Percentiles rank a stretch among this genome's conserved stretches.
Conservation (phyloP, 2,888 invertebrate species). For the Chrysolina americana region DNA sequence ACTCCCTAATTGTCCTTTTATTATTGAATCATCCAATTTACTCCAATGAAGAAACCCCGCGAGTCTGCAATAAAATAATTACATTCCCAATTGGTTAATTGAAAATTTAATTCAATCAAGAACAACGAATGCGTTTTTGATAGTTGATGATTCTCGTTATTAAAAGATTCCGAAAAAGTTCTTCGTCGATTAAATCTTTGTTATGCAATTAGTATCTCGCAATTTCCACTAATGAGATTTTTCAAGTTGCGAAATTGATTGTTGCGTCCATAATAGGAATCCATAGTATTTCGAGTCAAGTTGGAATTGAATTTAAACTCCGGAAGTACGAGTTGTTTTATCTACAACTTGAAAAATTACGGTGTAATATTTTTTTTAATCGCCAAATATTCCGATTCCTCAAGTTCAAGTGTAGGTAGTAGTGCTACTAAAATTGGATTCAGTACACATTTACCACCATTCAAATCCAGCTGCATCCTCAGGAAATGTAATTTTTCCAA, state of each 20-base stretch:
- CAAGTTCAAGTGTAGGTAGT: no score
- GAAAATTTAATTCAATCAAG: constrained; percentile 65
- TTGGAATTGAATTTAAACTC: neutral
- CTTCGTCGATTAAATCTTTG: constrained; percentile 16
- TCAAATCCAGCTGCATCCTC: no score
- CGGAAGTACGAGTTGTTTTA: neutral
- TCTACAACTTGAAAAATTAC: neutral
- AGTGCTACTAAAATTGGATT: no score
- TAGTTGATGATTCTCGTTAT: constrained; percentile 25
- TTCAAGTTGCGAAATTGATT: constrained; percentile 6
- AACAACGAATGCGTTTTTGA: constrained; percentile 26
- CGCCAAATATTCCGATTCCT: no score
- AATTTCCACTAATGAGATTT: constrained; percentile 4
- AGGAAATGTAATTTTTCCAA: no score
- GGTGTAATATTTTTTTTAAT: no score
- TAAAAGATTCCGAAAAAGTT: constrained; percentile 25
- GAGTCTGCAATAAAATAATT: constrained; percentile 63
- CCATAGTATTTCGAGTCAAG: neutral
- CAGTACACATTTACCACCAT: no score
- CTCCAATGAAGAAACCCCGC: constrained; percentile 47
- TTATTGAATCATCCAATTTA: constrained; percentile 58
- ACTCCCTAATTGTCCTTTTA: constrained; percentile 53
- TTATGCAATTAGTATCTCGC: constrained; percentile 15
- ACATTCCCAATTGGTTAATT: constrained; percentile 67
- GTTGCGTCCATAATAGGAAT: neutral